Percentiles rank a stretch among this genome's conserved stretches.
phyloP scores from a whole-genome alignment of 2,113 vertebrate genomes.

The Bos indicus region DNA sequence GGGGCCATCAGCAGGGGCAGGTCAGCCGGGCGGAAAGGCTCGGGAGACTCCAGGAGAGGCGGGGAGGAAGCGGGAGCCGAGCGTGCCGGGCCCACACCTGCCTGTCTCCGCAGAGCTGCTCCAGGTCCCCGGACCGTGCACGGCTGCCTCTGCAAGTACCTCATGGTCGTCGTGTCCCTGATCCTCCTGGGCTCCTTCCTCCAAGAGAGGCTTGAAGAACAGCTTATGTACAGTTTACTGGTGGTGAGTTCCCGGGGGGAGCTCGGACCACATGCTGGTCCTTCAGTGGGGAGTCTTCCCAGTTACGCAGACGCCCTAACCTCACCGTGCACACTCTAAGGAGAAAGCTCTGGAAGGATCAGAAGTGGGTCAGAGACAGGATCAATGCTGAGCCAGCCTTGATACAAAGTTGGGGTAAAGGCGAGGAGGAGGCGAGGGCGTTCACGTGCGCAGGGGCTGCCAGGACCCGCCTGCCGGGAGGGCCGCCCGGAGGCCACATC shows the following conservation, averaged over 20 bases:
- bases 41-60: background rate
- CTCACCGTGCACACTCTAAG: background rate
- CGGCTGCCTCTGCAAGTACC: accelerated
- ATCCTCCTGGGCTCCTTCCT: background rate
- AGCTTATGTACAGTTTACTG: accelerated
- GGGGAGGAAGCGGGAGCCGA: background rate
- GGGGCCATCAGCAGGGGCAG: too few relatives aligned
- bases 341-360: background rate
- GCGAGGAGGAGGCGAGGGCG: background rate
- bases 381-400: background rate
- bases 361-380: background rate
- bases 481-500: background rate
- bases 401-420: background rate
- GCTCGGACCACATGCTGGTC: background rate
- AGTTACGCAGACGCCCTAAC: background rate
- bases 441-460: background rate
- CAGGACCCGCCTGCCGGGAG: accelerated
- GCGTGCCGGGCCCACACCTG: accelerated
- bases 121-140: background rate
- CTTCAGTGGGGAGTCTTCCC: background rate
- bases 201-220: background rate
- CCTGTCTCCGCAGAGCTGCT: background rate
- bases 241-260: background rate
- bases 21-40: background rate
- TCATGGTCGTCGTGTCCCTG: background rate